Evolutionary conservation across 2,888 invertebrate genomes (phyloP).

Genomic region (Pheosia tremula): DNA sequence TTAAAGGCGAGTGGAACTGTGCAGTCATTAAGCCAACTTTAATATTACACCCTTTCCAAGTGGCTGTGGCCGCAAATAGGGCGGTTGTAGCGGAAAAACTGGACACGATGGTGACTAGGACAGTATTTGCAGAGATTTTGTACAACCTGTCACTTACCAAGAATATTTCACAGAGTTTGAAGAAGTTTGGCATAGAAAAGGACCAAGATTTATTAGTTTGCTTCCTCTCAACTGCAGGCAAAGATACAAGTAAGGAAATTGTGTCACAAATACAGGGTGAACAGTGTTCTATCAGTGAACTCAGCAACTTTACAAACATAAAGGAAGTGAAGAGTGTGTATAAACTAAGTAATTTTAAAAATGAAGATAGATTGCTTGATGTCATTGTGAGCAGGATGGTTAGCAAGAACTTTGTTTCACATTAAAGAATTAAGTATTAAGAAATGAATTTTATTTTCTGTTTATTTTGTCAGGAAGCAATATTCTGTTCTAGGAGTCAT

Average conservation of each 20-base stretch:
- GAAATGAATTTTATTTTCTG: background rate
- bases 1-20: conserved; percentile 84
- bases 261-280: conserved; percentile 83
- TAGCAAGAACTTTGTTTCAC: conserved; percentile 84
- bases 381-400: conserved; percentile 87
- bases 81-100: conserved; percentile 81
- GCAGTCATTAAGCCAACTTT: conserved; percentile 85
- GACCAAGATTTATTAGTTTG: conserved; percentile 61
- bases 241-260: conserved; percentile 58
- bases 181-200: conserved; percentile 85
- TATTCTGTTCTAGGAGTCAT: no score
- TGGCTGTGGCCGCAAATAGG: conserved; percentile 88
- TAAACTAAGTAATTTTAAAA: conserved; percentile 83
- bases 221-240: conserved; percentile 51
- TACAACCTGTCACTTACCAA: conserved; percentile 88
- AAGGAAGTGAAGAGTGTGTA: conserved; percentile 84
- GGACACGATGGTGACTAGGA: conserved; percentile 83
- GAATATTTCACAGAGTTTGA: conserved; percentile 88
- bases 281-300: conserved; percentile 69
- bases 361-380: conserved; percentile 74
- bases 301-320: conserved; percentile 75
- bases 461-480: no score
- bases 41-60: conserved; percentile 84
- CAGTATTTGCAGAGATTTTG: conserved; percentile 86
- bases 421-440: conserved; percentile 39